These are phyloP conservation scores for Drosophila vallismaia DNA, from an alignment of 2,888 invertebrate species.

Conservation along the genomic window DNA sequence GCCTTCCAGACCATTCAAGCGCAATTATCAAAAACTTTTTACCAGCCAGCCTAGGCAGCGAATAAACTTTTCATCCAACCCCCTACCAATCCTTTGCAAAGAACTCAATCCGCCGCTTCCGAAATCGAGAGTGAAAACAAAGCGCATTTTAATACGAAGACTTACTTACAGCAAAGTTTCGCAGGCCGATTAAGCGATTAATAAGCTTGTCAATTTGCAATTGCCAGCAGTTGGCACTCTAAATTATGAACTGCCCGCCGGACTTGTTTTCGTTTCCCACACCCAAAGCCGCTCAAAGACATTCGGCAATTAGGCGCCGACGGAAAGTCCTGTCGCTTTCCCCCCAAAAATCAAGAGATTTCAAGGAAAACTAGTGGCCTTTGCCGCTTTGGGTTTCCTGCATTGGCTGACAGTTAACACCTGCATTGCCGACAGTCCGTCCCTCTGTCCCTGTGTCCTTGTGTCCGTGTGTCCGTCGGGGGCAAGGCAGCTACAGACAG, in stretches of 20 bases:
- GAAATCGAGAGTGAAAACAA: slow-evolving; percentile 31
- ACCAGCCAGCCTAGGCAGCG: slow-evolving; percentile 42
- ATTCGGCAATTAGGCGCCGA: slow-evolving; percentile 62
- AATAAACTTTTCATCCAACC: slow-evolving; percentile 51
- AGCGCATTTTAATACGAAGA: slow-evolving; percentile 67
- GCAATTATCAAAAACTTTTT: slow-evolving; percentile 75
- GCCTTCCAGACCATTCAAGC: slow-evolving; percentile 56
- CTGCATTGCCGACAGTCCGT: slow-evolving; percentile 47
- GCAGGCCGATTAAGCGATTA: slow-evolving; percentile 78
- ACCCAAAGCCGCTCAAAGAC: slow-evolving; percentile 56
- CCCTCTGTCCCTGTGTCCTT: slow-evolving; percentile 10
- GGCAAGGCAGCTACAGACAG: slow-evolving; percentile 24
- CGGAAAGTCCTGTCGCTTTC: not conserved
- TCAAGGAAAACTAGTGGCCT: slow-evolving; percentile 3
- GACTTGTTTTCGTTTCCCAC: slow-evolving; percentile 41
- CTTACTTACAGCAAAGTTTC: slow-evolving; percentile 70
- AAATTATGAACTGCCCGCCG: slow-evolving; percentile 67
- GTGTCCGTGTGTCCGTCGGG: slow-evolving; percentile 1
- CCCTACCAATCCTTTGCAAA: not conserved
- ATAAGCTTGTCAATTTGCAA: slow-evolving; percentile 78
- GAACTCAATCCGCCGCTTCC: no score
- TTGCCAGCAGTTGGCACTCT: slow-evolving; percentile 65
- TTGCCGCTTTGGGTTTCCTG: slow-evolving; percentile 4
- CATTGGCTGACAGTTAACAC: slow-evolving; percentile 57
- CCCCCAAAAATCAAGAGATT: not conserved